phyloP scores from a whole-genome alignment of 37 sponge, comb jelly and placozoan genomes.

The Chondrilla cf. caribensis region DNA sequence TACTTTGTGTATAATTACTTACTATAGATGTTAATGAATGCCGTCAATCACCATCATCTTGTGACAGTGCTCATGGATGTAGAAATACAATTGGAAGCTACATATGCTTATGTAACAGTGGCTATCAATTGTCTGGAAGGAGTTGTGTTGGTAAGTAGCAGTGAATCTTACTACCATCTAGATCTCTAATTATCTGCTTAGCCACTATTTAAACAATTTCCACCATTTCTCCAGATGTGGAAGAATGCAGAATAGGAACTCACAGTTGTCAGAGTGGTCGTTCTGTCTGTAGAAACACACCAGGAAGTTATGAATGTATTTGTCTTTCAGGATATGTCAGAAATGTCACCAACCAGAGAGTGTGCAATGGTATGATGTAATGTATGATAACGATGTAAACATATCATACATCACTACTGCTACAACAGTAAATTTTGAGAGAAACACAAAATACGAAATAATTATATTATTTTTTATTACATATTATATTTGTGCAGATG shows the following conservation, averaged over 20 bases:
- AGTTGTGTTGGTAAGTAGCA: background rate
- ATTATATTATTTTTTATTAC: background rate
- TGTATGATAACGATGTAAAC: too few species aligned
- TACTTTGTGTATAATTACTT: too few species aligned
- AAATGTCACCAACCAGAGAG: background rate
- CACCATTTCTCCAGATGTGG: constrained; percentile 19
- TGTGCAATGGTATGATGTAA: constrained; percentile 11
- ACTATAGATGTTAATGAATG: constrained; percentile 10
- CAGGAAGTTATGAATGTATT: constrained; percentile 29
- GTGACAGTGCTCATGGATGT: background rate
- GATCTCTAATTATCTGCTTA: too few species aligned
- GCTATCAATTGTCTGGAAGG: background rate
- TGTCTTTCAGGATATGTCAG: constrained; percentile 7
- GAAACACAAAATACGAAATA: too few species aligned
- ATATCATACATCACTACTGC: too few species aligned
- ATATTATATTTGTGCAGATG: background rate
- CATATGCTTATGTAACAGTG: constrained; percentile 1
- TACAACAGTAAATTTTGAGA: too few species aligned
- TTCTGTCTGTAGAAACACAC: constrained; percentile 24
- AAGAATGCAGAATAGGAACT: constrained; percentile 34
- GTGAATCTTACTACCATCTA: background rate
- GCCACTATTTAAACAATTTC: too few species aligned
- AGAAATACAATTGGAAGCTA: constrained; percentile 8
- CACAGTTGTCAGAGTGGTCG: constrained; percentile 31
- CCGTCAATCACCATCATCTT: background rate